Base-by-base conservation (phyloP, 1,140 invertebrate genomes). In the Drosophila leontia region DNA sequence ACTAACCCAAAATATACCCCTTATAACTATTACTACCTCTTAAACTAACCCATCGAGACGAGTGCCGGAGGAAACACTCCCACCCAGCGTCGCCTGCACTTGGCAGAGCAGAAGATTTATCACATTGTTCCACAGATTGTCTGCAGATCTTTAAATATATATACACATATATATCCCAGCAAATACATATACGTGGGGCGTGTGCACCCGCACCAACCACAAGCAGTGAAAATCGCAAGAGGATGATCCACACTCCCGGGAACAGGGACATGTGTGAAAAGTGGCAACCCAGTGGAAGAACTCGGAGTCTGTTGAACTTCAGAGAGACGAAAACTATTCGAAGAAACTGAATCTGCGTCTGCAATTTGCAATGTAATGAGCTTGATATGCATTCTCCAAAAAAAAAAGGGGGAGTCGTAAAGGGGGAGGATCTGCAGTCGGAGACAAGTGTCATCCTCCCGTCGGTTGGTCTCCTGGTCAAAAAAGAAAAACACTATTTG, bases 51-150 rank as follows among this genome's bases (percentile, higher is more conserved):
- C 62, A 41, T 58, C 58, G 50, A 67, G 61, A 63, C 48, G 42
- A 68, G 15, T 45, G 50, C 55, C 78, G 75, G 41, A 55, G 62
- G 47, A 80, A 90, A 84, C 84, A 87, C 84, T 87, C 84, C 84
- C 84, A 88, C 84, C 84, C 84, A 84, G 81, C 80, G 82, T 57
- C 69, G 83, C 72, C 68, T 82, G 71, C 75, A 69, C 55, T 68
- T 77, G 74, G 74, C 75, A 75, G 61, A 81, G 60, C 79, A 82
- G 77, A 90, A 90, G 85, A 90, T 90, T 90, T 90, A 90, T 90
- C 85, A 90, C 85, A 90, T 90, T 90, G 85, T 90, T 90, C 85
- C 85, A 90, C 85, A 90, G 85, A 90, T 90, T 90, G 85, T 90
- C 85, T 90, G 81, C 85, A 90, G 85, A 90, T 90, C 75, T 80